phyloP scores from a whole-genome alignment of 2,113 vertebrate genomes.

The Carassius auratus region DNA sequence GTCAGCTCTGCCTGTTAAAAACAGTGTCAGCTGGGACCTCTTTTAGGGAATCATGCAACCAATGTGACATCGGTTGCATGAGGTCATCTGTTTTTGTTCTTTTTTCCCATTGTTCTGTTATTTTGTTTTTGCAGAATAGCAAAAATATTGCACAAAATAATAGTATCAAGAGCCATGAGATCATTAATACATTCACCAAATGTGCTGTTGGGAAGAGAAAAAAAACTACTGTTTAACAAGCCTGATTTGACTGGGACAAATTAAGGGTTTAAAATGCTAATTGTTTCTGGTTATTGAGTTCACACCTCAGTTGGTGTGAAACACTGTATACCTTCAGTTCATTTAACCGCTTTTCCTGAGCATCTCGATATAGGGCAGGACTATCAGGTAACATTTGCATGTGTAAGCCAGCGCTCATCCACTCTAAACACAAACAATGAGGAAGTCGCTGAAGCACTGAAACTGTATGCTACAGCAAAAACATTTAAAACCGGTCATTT shows the following conservation, averaged over 20 bases:
- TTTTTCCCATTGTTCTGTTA: neutral
- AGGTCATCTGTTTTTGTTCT: neutral
- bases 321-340: too few species aligned
- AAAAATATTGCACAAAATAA: neutral
- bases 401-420: constrained; percentile 5
- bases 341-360: neutral
- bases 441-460: constrained; percentile 15
- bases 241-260: neutral
- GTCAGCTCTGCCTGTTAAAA: neutral
- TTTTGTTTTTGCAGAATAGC: neutral
- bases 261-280: neutral
- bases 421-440: neutral
- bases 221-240: neutral
- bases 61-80: neutral
- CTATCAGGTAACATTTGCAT: constrained; percentile 27
- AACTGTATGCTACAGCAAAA: neutral
- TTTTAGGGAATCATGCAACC: neutral
- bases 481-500: neutral
- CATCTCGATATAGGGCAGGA: neutral
- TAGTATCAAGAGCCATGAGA: neutral
- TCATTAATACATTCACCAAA: neutral
- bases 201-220: neutral
- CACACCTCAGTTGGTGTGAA: too few species aligned
- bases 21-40: neutral
- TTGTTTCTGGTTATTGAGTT: neutral